Evolutionary conservation across 1,140 invertebrate species (phyloP).

Genomic region (Bacillus rossius): DNA sequence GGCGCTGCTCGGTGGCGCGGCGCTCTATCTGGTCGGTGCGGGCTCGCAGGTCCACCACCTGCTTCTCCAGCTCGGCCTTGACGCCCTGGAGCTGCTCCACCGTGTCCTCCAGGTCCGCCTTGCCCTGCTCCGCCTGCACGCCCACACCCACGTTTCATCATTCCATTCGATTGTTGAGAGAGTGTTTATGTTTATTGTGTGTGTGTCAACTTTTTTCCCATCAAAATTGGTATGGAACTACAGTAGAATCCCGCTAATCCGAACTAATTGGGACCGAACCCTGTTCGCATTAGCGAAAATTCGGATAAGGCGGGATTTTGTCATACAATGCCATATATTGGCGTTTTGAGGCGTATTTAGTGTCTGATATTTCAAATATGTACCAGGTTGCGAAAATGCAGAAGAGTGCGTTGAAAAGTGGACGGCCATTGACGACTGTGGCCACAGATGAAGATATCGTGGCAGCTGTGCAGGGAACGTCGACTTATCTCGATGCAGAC

Average conservation of each 20-base stretch:
- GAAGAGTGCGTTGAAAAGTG: too few species aligned
- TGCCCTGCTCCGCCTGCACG: conserved; percentile 55
- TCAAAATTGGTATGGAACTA: not conserved
- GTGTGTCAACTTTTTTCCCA: too few species aligned
- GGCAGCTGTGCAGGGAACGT: not conserved
- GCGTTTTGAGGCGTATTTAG: too few species aligned
- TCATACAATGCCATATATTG: too few species aligned
- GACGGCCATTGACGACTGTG: too few species aligned
- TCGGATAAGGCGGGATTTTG: too few species aligned
- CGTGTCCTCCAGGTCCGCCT: conserved; percentile 59
- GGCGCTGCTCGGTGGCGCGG: conserved; percentile 72
- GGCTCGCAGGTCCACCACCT: conserved; percentile 73
- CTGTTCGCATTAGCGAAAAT: too few species aligned
- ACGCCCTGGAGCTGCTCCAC: conserved; percentile 58
- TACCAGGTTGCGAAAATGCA: too few species aligned
- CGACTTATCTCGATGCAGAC: not conserved
- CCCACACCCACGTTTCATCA: not conserved
- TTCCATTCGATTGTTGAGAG: not conserved
- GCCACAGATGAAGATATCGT: not conserved
- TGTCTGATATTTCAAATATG: too few species aligned
- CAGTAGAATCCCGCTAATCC: too few species aligned
- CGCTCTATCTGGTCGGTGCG: conserved; percentile 82
- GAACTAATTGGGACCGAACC: too few species aligned
- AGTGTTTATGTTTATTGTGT: not conserved
- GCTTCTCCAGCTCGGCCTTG: conserved; percentile 68